These are phyloP conservation scores for Ceratina calcarata DNA, from an alignment of 1,140 invertebrate species.

Conservation along the genomic window DNA sequence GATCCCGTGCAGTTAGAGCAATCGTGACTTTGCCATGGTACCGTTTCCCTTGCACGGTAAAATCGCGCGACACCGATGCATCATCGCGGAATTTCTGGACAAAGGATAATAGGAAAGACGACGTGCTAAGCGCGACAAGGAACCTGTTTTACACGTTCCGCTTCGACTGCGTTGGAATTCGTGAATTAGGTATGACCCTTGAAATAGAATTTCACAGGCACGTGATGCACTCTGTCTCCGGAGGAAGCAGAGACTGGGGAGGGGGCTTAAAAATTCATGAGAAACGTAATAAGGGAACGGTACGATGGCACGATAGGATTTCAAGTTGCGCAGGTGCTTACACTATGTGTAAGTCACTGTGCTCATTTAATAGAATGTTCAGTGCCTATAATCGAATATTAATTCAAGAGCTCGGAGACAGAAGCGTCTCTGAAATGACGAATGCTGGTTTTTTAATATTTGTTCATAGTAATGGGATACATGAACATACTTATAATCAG, in stretches of 20 bases:
- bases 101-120: background rate
- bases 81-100: background rate
- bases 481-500: too few relatives aligned
- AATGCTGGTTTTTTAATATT: too few relatives aligned
- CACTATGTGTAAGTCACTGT: background rate
- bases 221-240: background rate
- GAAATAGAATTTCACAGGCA: constrained; percentile 30
- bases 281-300: background rate
- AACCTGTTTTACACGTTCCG: too few relatives aligned
- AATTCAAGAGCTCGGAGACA: too few relatives aligned
- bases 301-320: background rate
- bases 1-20: too few relatives aligned
- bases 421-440: too few relatives aligned
- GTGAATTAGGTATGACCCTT: constrained; percentile 39
- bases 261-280: constrained; percentile 21
- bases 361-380: background rate
- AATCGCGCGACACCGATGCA: background rate
- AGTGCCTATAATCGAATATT: too few relatives aligned
- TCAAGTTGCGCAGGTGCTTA: background rate
- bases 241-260: background rate
- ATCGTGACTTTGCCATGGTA: too few relatives aligned
- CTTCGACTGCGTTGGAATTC: background rate
- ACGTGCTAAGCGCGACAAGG: background rate
- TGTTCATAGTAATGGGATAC: too few relatives aligned
- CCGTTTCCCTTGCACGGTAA: background rate